Base-by-base conservation (phyloP, 2,888 invertebrate species). In the Ochropleura plecta region DNA sequence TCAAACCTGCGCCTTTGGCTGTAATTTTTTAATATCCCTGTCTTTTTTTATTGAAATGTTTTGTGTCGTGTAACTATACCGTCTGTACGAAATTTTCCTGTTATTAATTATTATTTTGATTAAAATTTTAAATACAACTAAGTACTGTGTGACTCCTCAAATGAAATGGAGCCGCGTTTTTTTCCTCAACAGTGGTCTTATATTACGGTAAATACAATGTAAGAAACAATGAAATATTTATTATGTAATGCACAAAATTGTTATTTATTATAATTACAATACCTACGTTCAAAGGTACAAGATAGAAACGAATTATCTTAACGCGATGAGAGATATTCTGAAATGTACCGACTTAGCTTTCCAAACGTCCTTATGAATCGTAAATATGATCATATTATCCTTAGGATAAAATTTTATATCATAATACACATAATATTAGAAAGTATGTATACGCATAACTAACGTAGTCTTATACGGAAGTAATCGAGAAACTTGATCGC, bases 221-320 rank as follows among this genome's bases (percentile, higher is more conserved):
- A 95, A 96, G 96, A 96, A 96, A 96, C 94, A 95, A 96, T 96
- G 93, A 95, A 95, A 94, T 95, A 95, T 95, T 93, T 94, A 94
- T 96, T 96, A 96, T 93, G 94, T 96, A 96, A 96, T 96, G 95
- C 96, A 96, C 95, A 95, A 96, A 95, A 95, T 94, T 95, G 94
- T 95, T 94, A 95, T 95, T 94, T 91, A 95, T 95, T 95, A 95
- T 95, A 95, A 96, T 96, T 96, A 96, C 96, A 96, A 95, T 96
- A 96, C 95, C 96, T 96, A 96, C 94, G 88, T 94, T 93, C 92
- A 95, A 96, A 95, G 95, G 96, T 96, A 95, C 93, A 95, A 95
- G 95, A 95, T 95, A 96, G 94, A 96, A 96, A 96, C 91, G 94
- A 95, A 94, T 95, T 94, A 95, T 94, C 94, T 95, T 96, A 95